phyloP scores from a whole-genome alignment of 1,140 invertebrate genomes.

The Cotesia glomerata region DNA sequence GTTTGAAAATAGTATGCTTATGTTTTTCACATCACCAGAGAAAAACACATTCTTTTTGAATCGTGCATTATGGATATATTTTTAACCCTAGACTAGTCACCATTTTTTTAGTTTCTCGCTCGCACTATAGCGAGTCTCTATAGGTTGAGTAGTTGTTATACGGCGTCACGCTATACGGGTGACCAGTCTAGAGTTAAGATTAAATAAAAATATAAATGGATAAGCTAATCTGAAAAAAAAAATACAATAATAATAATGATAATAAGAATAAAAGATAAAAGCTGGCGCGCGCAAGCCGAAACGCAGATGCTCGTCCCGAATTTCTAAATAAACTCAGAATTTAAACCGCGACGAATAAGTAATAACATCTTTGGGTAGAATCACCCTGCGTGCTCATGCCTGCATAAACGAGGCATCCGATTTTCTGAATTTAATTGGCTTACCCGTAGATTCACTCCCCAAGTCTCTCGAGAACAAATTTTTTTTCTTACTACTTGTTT shows the following conservation, averaged over 20 bases:
- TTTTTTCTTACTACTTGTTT: conserved; percentile 15
- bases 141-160: too few relatives aligned
- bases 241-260: neutral
- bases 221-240: conserved; percentile 30
- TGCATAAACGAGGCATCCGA: conserved; percentile 51
- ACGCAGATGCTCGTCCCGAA: conserved; percentile 56
- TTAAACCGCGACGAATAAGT: conserved; percentile 56
- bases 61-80: too few relatives aligned
- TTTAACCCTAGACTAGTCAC: too few relatives aligned
- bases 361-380: conserved; percentile 45
- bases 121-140: too few relatives aligned
- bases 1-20: too few relatives aligned
- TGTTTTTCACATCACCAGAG: too few relatives aligned
- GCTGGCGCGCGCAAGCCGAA: conserved; percentile 33
- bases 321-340: conserved; percentile 58
- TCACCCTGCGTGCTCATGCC: conserved; percentile 31
- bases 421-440: conserved; percentile 58
- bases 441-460: neutral
- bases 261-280: conserved; percentile 43
- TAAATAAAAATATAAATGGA: conserved; percentile 13
- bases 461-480: conserved; percentile 2
- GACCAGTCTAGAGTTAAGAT: too few relatives aligned
- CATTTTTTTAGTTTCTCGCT: too few relatives aligned
- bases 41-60: too few relatives aligned
- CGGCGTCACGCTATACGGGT: too few relatives aligned